Percentiles rank a stretch among this genome's conserved stretches.
These are phyloP conservation scores for Saguinus midas DNA, from an alignment of 2,113 vertebrate genomes.

Conservation along the genomic window DNA sequence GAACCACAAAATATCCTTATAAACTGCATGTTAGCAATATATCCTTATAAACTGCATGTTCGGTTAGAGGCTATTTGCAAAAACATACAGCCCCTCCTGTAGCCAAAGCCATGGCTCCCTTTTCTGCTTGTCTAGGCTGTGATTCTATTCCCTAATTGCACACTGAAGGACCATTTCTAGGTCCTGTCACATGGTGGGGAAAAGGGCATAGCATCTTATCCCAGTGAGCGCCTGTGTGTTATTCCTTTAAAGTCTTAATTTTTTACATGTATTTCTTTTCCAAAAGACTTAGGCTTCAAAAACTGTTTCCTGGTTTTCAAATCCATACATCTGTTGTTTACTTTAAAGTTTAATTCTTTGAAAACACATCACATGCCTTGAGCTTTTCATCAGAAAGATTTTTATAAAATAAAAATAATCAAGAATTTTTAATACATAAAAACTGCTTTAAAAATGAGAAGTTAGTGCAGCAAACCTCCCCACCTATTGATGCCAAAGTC, in stretches of 20 bases:
- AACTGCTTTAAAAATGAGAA: not conserved
- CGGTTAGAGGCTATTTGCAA: not conserved
- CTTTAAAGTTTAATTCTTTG: constrained; percentile 18
- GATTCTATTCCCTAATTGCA: not conserved
- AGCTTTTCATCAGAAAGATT: constrained; percentile 23
- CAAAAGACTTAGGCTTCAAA: constrained; percentile 1
- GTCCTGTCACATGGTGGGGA: not conserved
- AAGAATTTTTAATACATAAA: not conserved
- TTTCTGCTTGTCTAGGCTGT: not conserved
- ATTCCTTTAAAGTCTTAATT: not conserved
- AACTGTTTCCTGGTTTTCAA: not conserved
- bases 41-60: not conserved
- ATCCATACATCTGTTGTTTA: not conserved
- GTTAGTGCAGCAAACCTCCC: not conserved
- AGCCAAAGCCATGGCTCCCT: not conserved
- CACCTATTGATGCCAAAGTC: not conserved
- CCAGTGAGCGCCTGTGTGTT: rapidly evolving
- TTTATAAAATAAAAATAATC: constrained; percentile 34
- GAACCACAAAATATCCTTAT: not conserved
- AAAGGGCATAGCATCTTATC: too few relatives aligned
- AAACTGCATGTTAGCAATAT: not conserved
- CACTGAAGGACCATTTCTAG: not conserved
- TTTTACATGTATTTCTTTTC: not conserved
- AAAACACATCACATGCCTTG: not conserved
- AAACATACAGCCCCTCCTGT: not conserved